A percentile compares a stretch with the other conserved stretches of the same genome.
Evolutionary conservation across 2,888 invertebrate genomes (phyloP).

Genomic region (Drosophila buzzatii): DNA sequence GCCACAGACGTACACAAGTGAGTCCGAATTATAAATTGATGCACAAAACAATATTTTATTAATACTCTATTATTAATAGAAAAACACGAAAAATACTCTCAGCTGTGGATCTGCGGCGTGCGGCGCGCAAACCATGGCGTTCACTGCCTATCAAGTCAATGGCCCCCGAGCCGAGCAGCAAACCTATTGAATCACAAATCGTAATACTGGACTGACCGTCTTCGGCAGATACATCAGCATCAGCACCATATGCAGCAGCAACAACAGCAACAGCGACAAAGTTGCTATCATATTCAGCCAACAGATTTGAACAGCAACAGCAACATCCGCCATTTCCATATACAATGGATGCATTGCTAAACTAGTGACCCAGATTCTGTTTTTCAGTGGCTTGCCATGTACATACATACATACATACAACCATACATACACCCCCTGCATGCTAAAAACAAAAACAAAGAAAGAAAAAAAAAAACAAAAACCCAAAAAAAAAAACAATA

Average conservation of each 20-base stretch:
- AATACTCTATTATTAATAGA: conserved; percentile 85
- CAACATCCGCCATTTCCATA: conserved; percentile 87
- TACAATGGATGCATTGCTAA: conserved; percentile 89
- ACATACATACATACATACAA: conserved; percentile 55
- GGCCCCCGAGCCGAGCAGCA: conserved; percentile 78
- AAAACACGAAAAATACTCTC: conserved; percentile 93
- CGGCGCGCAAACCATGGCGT: conserved; percentile 94
- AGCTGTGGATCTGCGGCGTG: conserved; percentile 91
- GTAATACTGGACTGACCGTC: conserved; percentile 91
- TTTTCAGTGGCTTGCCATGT: conserved; percentile 75
- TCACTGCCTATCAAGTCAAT: conserved; percentile 86
- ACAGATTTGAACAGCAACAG: conserved; percentile 68
- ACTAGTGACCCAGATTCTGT: conserved; percentile 80
- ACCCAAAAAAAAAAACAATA: neutral
- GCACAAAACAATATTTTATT: neutral
- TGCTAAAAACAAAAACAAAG: neutral
- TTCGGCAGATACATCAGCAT: conserved; percentile 74
- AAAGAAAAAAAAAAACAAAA: neutral
- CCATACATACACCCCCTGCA: conserved; percentile 31
- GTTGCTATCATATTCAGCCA: conserved; percentile 69
- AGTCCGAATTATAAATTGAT: conserved; percentile 82
- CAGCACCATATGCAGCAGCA: conserved; percentile 45
- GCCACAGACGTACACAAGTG: conserved; percentile 96
- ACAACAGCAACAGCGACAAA: conserved; percentile 54
- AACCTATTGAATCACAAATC: conserved; percentile 88